Percentiles rank a stretch among this genome's conserved stretches.
Evolutionary conservation across 1,140 invertebrate species (phyloP).

Genomic region (Cherax destructor): DNA sequence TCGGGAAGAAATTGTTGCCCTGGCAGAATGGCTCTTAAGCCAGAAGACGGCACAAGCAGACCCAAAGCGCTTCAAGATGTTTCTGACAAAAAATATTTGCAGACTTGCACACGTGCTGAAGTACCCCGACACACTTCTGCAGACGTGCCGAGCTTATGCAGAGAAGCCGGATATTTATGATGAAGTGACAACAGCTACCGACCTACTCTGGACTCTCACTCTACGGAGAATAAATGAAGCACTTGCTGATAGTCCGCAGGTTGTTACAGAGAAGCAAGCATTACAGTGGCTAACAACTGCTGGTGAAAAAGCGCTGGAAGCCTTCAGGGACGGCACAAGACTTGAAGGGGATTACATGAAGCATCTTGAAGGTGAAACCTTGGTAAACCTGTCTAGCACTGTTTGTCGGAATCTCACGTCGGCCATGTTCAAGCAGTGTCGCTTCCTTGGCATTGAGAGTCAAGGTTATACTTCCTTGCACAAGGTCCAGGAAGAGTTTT

Average conservation of each 20-base stretch:
- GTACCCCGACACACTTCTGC: slow-evolving; percentile 16
- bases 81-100: slow-evolving; percentile 28
- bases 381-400: not conserved
- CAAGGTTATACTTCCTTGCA: not conserved
- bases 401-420: not conserved
- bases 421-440: not conserved
- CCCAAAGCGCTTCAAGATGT: slow-evolving; percentile 22
- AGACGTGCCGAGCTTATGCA: slow-evolving; percentile 14
- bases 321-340: slow-evolving; percentile 23
- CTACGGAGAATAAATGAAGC: not conserved
- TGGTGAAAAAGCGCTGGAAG: not conserved
- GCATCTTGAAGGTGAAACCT: not conserved
- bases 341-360: slow-evolving; percentile 6
- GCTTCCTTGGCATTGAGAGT: not conserved
- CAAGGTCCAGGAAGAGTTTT: slow-evolving; percentile 20
- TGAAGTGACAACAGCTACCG: slow-evolving; percentile 25
- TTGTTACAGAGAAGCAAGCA: not conserved
- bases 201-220: slow-evolving; percentile 34
- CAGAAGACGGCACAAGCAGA: not conserved
- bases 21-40: not conserved
- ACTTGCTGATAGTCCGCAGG: not conserved
- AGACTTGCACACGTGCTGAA: slow-evolving; percentile 23
- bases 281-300: slow-evolving; percentile 15
- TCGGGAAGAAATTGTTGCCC: slow-evolving; percentile 1
- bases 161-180: slow-evolving; percentile 9